These are phyloP conservation scores for Sebastes nivosus DNA, from an alignment of 2,797 vertebrate species.

Conservation along the genomic window DNA sequence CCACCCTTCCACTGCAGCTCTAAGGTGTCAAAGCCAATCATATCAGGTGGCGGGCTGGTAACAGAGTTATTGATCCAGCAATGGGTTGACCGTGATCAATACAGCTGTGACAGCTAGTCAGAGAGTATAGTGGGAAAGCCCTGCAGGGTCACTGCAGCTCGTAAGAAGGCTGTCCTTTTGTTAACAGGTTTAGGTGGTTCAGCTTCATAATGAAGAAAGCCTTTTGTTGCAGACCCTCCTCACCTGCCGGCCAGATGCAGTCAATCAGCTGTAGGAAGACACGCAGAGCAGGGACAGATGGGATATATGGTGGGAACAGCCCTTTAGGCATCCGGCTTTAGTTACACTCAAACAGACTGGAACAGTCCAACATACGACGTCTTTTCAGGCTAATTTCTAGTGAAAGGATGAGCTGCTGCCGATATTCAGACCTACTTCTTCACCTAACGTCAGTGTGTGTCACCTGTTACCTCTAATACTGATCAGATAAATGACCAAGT, in stretches of 20 bases:
- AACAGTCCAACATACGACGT: background rate
- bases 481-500: background rate
- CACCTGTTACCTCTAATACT: background rate
- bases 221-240: slow-evolving; percentile 29
- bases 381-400: background rate
- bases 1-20: slow-evolving; percentile 17
- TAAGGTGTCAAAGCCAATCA: slow-evolving; percentile 51
- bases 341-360: slow-evolving; percentile 30
- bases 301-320: slow-evolving; percentile 31
- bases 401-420: background rate
- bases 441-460: background rate
- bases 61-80: slow-evolving; percentile 45
- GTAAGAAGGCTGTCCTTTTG: slow-evolving; percentile 29
- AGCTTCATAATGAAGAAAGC: slow-evolving; percentile 12
- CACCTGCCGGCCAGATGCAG: slow-evolving; percentile 21
- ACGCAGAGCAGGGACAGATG: slow-evolving; percentile 38
- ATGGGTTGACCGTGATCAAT: slow-evolving; percentile 53
- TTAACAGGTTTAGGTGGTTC: slow-evolving; percentile 15
- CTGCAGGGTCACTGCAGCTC: background rate
- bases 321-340: slow-evolving; percentile 41
- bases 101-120: slow-evolving; percentile 32
- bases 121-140: slow-evolving; percentile 19
- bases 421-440: background rate
- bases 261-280: slow-evolving; percentile 3
- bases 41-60: slow-evolving; percentile 48